A percentile compares a stretch with the other conserved stretches of the same genome.
These are phyloP conservation scores for Tauraco hartlaubi DNA, from an alignment of 2,797 vertebrate species.

Conservation along the genomic window DNA sequence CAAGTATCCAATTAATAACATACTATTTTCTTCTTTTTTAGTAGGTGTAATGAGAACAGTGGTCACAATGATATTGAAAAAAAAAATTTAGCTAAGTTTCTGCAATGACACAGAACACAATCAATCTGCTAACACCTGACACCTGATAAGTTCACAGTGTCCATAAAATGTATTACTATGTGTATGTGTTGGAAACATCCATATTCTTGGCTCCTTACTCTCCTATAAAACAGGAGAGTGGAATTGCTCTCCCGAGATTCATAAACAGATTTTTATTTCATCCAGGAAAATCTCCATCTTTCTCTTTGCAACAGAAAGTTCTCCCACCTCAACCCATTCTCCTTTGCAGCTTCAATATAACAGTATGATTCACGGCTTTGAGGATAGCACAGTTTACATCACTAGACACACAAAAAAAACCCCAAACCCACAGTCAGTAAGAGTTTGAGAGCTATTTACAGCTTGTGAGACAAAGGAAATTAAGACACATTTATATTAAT, in stretches of 20 bases:
- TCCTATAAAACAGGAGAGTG: background rate
- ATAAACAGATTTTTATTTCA: constrained; percentile 36
- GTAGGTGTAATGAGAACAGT: background rate
- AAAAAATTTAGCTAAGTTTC: background rate
- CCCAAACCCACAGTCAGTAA: background rate
- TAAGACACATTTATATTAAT: background rate
- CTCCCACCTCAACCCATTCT: background rate
- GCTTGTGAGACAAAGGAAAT: background rate
- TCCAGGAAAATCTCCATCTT: constrained; percentile 14
- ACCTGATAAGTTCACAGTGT: background rate
- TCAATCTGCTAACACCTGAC: constrained; percentile 23
- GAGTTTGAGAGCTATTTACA: background rate
- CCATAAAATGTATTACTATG: constrained; percentile 8
- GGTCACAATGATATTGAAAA: background rate
- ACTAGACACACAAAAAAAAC: background rate
- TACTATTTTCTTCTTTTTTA: background rate
- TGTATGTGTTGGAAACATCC: constrained; percentile 14
- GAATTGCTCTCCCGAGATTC: constrained; percentile 2
- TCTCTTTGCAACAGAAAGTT: background rate
- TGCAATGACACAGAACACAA: background rate
- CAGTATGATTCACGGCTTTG: background rate
- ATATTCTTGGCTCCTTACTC: constrained; percentile 25
- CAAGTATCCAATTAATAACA: background rate
- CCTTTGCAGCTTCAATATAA: background rate
- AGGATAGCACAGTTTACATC: background rate